Evolutionary conservation across 2,797 vertebrate genomes (phyloP).

Genomic region (Carduelis carduelis): DNA sequence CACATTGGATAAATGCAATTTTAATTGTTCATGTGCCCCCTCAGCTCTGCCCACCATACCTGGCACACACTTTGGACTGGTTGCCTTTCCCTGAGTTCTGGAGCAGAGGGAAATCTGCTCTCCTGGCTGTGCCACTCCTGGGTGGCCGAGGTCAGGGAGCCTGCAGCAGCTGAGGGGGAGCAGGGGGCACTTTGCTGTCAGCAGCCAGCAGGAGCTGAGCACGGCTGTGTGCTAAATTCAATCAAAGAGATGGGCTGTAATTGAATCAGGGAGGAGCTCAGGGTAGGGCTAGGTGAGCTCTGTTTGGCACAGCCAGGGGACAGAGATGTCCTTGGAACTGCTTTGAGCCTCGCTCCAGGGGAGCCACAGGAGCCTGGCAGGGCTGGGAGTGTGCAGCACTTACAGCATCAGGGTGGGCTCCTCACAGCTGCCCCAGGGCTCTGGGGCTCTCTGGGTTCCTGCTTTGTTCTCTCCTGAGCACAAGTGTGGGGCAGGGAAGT

Average conservation of each 20-base stretch:
- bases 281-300: background rate
- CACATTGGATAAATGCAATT: background rate
- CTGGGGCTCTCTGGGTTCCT: background rate
- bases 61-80: accelerated
- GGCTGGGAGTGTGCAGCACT: background rate
- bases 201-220: background rate
- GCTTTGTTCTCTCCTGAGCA: background rate
- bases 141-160: background rate
- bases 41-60: background rate
- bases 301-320: background rate
- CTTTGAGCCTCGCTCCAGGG: background rate
- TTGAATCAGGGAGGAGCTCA: constrained; percentile 6
- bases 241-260: constrained; percentile 35
- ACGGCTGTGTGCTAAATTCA: background rate
- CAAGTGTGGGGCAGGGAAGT: background rate
- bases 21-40: accelerated
- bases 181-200: background rate
- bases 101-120: background rate
- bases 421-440: background rate
- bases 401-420: background rate
- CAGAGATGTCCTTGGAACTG: background rate
- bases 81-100: background rate
- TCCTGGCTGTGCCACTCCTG: background rate
- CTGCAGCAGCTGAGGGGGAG: background rate
- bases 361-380: background rate